Base-by-base conservation (phyloP, 2,888 invertebrate genomes). In the Cosmopolites sordidus region DNA sequence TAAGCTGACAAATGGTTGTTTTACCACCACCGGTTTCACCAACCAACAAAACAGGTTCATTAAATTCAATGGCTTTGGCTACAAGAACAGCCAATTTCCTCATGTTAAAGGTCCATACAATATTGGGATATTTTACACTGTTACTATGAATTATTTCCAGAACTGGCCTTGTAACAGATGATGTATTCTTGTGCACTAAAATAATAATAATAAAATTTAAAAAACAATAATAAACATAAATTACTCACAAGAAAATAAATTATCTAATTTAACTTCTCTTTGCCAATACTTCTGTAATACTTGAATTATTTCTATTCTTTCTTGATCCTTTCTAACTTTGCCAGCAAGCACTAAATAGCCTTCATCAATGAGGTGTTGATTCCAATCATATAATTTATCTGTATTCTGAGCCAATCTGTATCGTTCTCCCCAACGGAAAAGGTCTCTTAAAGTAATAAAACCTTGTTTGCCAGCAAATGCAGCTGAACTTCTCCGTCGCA, bases 21-120 rank as follows among this genome's bases (percentile, higher is more conserved):
- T 98, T 98, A 0, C 98, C 98, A 69, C 96, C 93, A 0, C 96
- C 99, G 1, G 99, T 99, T 69, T 97, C 96, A 8, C 99, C 99
- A 0, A 99, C 94, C 38, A 99, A 76, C 41, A 99, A 74, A 1
- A 97, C 89, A 0, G 99, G 98, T 72, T 99, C 99, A 63, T 89
- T 82, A 67, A 93, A 98, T 60, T 86, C 82, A 62, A 94, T 81
- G 0, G 96, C 91, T 75, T 96, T 92, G 0, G 83, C 84, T 1
- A 87, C 84, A 12, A 89, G 70, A 12, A 89, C 84, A 0, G 87
- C 89, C 70, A 89, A 78, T 64, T 87, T 78, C 46, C 93, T 80
- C 89, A 97, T 90, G 66, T 90, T 91, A 61, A 82, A 85, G 0
- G 99, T 99, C 94, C 97, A 96, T 0, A 98, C 95, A 15, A 99